A percentile compares a stretch with the other conserved stretches of the same genome.
These are phyloP conservation scores for Isichthys henryi DNA, from an alignment of 2,113 vertebrate genomes.

Conservation along the genomic window DNA sequence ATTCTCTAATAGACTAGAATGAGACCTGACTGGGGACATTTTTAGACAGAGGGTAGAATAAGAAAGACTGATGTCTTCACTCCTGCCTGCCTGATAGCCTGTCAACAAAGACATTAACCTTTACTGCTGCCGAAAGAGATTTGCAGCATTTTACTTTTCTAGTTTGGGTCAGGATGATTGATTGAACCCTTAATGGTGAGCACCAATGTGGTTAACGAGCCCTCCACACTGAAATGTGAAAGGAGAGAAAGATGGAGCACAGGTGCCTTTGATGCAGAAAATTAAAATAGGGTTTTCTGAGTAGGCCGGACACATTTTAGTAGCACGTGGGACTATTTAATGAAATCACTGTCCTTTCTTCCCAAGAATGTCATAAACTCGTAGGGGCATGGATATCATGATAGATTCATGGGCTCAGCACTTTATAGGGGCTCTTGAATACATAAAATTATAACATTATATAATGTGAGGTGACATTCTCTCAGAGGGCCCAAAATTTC, in stretches of 20 bases:
- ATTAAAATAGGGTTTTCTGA: neutral
- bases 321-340: neutral
- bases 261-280: neutral
- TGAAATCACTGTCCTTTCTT: neutral
- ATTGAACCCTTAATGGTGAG: neutral
- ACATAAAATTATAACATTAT: neutral
- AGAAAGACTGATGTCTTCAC: conserved; percentile 6
- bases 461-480: neutral
- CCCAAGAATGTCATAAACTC: neutral
- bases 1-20: neutral
- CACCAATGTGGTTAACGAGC: neutral
- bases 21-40: neutral
- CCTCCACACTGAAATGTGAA: neutral
- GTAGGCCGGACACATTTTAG: neutral
- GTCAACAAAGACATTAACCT: conserved; percentile 12
- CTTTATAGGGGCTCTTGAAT: neutral
- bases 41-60: neutral
- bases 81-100: conserved; percentile 1
- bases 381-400: neutral
- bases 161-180: conserved; percentile 2
- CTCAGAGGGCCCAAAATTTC: neutral
- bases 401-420: neutral
- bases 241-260: neutral
- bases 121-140: neutral
- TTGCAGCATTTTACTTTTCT: conserved; percentile 5